Conservation (phyloP, 2,888 invertebrate species). For the Acanthoscelides obtectus region DNA sequence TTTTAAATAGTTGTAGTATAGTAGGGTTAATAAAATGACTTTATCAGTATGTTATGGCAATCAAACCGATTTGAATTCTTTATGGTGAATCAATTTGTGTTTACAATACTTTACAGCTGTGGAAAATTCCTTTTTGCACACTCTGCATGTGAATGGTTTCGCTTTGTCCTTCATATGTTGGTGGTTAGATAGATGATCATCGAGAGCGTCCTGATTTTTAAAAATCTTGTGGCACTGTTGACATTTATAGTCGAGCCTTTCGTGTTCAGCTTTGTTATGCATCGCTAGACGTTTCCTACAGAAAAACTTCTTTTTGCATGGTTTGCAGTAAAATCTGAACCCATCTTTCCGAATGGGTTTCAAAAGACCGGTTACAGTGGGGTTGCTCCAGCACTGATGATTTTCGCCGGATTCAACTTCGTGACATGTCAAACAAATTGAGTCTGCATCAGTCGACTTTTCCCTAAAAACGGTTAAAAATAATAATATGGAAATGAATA, state of each 20-base stretch:
- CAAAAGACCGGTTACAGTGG: not conserved
- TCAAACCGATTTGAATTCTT: too few species aligned
- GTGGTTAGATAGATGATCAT: slow-evolving; percentile 20
- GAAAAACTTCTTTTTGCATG: slow-evolving; percentile 9
- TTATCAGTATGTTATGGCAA: too few species aligned
- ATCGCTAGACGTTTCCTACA: not conserved
- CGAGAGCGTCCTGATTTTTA: slow-evolving; percentile 4
- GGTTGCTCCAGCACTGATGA: not conserved
- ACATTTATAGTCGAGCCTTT: slow-evolving; percentile 9
- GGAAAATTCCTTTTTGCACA: not conserved
- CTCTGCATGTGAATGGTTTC: not conserved
- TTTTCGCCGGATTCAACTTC: not conserved
- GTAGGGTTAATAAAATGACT: too few species aligned
- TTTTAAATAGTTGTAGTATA: too few species aligned
- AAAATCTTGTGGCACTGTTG: slow-evolving; percentile 14
- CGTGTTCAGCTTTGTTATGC: slow-evolving; percentile 8
- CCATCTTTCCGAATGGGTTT: not conserved
- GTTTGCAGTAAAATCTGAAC: not conserved
- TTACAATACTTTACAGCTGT: not conserved
- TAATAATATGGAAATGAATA: too few species aligned
- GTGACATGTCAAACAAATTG: not conserved
- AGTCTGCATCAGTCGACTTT: not conserved
- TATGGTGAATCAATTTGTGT: not conserved
- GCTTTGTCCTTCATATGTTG: not conserved
- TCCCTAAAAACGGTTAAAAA: not conserved